Evolutionary conservation across 1,140 invertebrate genomes (phyloP).

Genomic region (Branchinecta lynchi): DNA sequence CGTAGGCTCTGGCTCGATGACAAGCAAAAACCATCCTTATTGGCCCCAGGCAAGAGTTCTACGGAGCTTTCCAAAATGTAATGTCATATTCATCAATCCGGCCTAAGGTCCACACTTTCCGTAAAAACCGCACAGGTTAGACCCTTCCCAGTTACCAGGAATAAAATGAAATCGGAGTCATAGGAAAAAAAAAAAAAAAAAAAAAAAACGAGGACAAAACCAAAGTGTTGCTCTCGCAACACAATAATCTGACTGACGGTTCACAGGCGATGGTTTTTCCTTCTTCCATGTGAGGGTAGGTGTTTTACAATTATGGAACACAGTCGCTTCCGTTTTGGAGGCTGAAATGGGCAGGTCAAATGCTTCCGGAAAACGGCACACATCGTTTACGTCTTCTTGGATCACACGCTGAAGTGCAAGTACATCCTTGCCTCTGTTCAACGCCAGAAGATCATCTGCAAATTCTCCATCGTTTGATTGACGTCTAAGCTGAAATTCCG

Average conservation of each 20-base stretch:
- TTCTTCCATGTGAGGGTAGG: background rate
- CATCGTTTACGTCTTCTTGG: constrained; percentile 4
- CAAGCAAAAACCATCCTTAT: too few relatives aligned
- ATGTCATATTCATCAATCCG: too few relatives aligned
- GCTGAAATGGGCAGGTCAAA: background rate
- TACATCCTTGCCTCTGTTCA: background rate
- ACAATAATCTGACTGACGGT: background rate
- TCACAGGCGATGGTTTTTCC: background rate
- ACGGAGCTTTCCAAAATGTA: too few relatives aligned
- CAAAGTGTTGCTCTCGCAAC: background rate
- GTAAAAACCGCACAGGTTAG: too few relatives aligned
- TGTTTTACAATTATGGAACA: constrained; percentile 1
- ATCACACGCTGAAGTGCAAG: background rate
- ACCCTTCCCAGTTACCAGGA: too few relatives aligned
- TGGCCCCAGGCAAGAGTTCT: too few relatives aligned
- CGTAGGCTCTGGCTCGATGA: too few relatives aligned
- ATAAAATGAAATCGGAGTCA: too few relatives aligned
- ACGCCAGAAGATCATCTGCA: constrained; percentile 1
- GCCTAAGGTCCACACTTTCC: too few relatives aligned
- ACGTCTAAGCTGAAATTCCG: background rate
- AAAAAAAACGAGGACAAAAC: too few relatives aligned
- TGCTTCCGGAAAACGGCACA: background rate
- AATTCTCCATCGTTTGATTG: constrained; percentile 6
- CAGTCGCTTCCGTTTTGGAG: background rate
- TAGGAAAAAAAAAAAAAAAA: too few relatives aligned